Conservation (phyloP, 2,888 invertebrate genomes). For the Strigamia crassipes region DNA sequence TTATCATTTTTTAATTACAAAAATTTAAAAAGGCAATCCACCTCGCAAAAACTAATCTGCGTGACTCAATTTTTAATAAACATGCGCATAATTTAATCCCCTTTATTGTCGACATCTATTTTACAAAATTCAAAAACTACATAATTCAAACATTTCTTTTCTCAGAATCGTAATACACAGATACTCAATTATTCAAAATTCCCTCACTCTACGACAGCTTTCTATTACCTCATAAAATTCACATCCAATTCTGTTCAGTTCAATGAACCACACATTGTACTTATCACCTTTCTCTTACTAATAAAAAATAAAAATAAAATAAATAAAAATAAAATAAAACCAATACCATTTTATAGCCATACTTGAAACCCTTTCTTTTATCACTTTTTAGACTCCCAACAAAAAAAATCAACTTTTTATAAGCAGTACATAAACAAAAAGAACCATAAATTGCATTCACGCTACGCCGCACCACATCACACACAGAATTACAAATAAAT, state of each 20-base stretch:
- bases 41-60: too few species aligned
- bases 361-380: neutral
- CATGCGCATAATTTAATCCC: too few species aligned
- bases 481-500: conserved; percentile 15
- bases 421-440: neutral
- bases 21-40: too few species aligned
- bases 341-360: neutral
- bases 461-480: neutral
- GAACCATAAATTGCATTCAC: neutral
- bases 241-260: neutral
- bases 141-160: neutral
- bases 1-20: too few species aligned
- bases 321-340: neutral
- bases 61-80: too few species aligned
- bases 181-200: neutral
- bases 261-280: neutral
- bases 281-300: neutral
- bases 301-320: too few species aligned
- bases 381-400: neutral
- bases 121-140: too few species aligned
- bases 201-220: neutral
- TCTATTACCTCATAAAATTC: neutral
- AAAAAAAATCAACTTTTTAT: neutral
- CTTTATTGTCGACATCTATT: neutral
- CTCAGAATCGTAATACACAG: neutral